Evolutionary conservation across 2,113 vertebrate species (phyloP), one percentile per base, ranked within the genome.

Genomic region (Perca fluviatilis): DNA sequence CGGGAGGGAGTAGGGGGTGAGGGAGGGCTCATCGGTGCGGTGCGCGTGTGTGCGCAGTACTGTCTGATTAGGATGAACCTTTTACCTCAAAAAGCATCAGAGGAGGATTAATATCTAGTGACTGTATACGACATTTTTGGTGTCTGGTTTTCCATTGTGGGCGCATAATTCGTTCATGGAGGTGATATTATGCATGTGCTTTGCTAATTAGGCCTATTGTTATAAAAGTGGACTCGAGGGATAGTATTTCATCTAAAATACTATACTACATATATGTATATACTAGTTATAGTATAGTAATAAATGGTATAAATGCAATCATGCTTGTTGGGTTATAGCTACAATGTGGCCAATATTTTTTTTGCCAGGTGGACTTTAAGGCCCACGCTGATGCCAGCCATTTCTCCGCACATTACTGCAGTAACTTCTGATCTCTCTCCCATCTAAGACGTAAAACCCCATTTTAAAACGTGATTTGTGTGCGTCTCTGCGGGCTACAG

Each of bases 61-160:
- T 62, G 64, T 77, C 87, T 88, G 83, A 91, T 88, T 79, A 84
- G 86, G 64, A 85, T 77, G 56, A 90, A 74, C 73, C 61, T 86
- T 84, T 86, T 84, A 77, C 60, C 56, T 77, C 27, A 51, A 54
- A 50, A 64, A 54, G 50, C 40, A 21, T 43, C 19, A 49, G 50
- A 65, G 16, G 40, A 56, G 64, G 13, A 56, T 53, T 50, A 8
- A 19, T 27, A 69, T 25, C 4, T 12, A 9, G 23, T 27, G 13
- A 9, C 19, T 46, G 18, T 51, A 16, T 0, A 1, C 5, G 10
- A 47, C 36, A 15, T 43, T 23, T 49, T 23, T 58, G 33, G 33
- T 54, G 57, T 46, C 14, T 40, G 11, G 3, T 75, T 75, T 68
- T 56, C 14, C 16, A 56, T 25, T 53, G 49, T 43, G 13, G 3